Evolutionary conservation across 2,797 vertebrate species (phyloP).

Genomic region (Tarsius wallacei): DNA sequence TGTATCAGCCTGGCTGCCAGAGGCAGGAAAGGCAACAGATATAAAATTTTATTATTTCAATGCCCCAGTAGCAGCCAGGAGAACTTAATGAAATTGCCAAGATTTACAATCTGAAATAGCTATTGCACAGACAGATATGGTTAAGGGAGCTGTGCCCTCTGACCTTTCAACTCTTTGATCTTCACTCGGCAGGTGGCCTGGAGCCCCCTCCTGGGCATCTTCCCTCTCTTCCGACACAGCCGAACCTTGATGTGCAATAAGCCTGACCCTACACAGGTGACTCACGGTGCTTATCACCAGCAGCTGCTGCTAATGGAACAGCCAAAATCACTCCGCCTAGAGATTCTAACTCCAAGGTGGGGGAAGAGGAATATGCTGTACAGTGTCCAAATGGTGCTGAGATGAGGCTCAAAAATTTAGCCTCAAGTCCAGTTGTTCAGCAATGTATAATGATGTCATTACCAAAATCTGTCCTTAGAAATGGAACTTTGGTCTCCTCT

Average conservation of each 20-base stretch:
- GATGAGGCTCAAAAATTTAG: not conserved
- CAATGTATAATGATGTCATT: slow-evolving; percentile 34
- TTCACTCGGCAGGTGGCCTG: slow-evolving; percentile 91
- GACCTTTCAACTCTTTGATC: slow-evolving; percentile 93
- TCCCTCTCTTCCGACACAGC: slow-evolving; percentile 88
- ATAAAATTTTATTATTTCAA: slow-evolving; percentile 93
- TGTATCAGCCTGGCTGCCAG: slow-evolving; percentile 90
- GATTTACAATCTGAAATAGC: slow-evolving; percentile 94
- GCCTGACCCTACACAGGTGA: slow-evolving; percentile 90
- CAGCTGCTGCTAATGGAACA: slow-evolving; percentile 89
- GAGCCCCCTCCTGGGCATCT: slow-evolving; percentile 89
- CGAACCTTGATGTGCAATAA: slow-evolving; percentile 86
- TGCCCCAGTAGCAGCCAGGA: slow-evolving; percentile 92
- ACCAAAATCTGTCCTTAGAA: slow-evolving; percentile 70
- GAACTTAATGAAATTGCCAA: slow-evolving; percentile 93
- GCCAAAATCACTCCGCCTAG: slow-evolving; percentile 70
- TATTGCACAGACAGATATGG: slow-evolving; percentile 92
- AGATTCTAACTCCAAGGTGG: not conserved
- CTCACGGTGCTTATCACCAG: slow-evolving; percentile 83
- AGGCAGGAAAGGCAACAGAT: slow-evolving; percentile 92
- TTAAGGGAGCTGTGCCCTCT: slow-evolving; percentile 90
- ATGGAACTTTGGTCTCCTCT: slow-evolving; percentile 59
- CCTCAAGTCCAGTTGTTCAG: slow-evolving; percentile 10
- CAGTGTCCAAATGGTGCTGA: not conserved
- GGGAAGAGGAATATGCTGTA: not conserved